Base-by-base conservation (phyloP, 2,797 vertebrate genomes). In the Pipistrellus pygmaeus region DNA sequence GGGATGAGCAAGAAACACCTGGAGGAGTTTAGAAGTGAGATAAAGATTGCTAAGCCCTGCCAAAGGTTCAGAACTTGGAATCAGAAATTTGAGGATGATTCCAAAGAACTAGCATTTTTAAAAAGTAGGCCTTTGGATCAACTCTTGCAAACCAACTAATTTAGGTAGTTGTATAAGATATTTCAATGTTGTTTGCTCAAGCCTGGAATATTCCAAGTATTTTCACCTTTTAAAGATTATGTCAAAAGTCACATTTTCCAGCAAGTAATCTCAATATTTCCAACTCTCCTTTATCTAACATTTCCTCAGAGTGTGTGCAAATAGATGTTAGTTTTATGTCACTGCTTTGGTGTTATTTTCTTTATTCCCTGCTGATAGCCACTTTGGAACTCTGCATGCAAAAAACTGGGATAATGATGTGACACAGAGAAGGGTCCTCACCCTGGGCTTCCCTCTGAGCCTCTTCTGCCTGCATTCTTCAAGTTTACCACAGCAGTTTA, bases 401-500 rank as follows among this genome's bases (percentile, higher is more conserved):
- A 85, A 92, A 86, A 77, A 38, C 44, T 48, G 48, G 13, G 46
- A 72, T 96, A 95, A 93, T 88, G 82, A 90, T 90, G 72, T 81
- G 85, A 76, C 84, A 88, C 25, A 77, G 60, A 88, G 75, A 90
- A 93, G 80, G 85, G 80, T 75, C 71, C 27, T 93, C 85, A 91
- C 94, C 86, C 86, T 46, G 9, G 13, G 8, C 72, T 94, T 88
- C 85, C 83, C 83, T 90, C 48, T 44, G 83, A 76, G 95, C 20
- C 32, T 84, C 23, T 83, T 80, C 66, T 76, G 81, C 55, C 72
- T 46, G 91, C 53, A 53, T 92, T 88, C 82, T 72, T 73, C 62
- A 46, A 68, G 85, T 82, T 96, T 92, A 35, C 55, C 64, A 77
- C 6, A 51, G 41, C 25, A 92, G 41, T 96, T 97, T 95, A 95